These are phyloP conservation scores for Panthera leo DNA, from an alignment of 2,113 vertebrate species.

Conservation along the genomic window DNA sequence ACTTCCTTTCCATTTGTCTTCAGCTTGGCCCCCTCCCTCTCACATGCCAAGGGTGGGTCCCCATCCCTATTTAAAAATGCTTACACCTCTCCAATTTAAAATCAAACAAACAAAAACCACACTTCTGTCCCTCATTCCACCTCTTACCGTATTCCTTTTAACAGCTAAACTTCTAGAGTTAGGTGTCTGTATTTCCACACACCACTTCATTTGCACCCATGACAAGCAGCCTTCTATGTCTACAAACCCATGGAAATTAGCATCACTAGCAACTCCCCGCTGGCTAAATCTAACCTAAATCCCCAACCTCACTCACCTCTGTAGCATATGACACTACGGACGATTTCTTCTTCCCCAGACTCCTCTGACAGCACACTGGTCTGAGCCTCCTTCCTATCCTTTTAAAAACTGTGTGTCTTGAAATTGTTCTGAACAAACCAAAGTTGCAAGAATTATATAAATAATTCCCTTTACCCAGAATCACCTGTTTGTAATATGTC, in stretches of 20 bases:
- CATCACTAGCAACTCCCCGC: background rate
- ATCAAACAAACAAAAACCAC: background rate
- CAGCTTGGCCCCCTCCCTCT: background rate
- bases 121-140: background rate
- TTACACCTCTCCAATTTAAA: background rate
- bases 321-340: background rate
- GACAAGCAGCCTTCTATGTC: background rate
- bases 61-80: background rate
- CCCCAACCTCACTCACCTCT: background rate
- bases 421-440: background rate
- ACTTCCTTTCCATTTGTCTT: background rate
- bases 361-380: background rate
- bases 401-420: background rate
- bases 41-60: background rate
- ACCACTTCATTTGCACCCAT: background rate
- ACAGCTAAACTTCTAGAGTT: background rate
- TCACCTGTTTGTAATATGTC: conserved; percentile 12
- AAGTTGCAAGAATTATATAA: background rate
- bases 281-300: background rate
- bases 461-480: background rate
- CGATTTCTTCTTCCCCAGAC: background rate
- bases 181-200: background rate
- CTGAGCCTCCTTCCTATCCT: background rate
- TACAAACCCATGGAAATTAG: background rate
- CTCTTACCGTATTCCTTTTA: background rate